A percentile compares a stretch with the other conserved stretches of the same genome.
Conservation (phyloP, 2,113 vertebrate genomes). For the Syngnathus scovelli region DNA sequence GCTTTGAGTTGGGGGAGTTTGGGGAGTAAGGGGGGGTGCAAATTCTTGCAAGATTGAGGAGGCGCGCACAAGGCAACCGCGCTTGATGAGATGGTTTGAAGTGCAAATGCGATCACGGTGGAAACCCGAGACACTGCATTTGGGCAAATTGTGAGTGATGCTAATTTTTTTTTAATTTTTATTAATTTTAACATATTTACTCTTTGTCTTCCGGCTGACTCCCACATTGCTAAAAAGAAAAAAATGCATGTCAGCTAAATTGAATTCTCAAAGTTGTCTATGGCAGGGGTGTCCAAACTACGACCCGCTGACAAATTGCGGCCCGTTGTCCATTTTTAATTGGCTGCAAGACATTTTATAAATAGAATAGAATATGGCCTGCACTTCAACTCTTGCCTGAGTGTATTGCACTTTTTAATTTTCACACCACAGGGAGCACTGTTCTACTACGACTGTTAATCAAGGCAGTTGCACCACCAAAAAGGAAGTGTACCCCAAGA, state of each 20-base stretch:
- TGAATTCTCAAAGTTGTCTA: neutral
- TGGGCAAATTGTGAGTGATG: slow-evolving; percentile 40
- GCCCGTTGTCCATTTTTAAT: too few species aligned
- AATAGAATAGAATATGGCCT: too few species aligned
- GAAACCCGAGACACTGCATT: slow-evolving; percentile 59
- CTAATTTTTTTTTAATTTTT: slow-evolving; percentile 5
- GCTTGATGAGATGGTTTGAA: slow-evolving; percentile 81
- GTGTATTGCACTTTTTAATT: too few species aligned
- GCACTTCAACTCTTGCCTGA: too few species aligned
- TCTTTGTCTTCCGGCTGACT: neutral
- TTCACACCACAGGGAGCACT: too few species aligned
- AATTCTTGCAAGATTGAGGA: slow-evolving; percentile 66
- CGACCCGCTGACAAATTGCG: too few species aligned
- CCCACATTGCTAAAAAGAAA: neutral
- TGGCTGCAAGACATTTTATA: too few species aligned
- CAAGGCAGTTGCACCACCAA: too few species aligned
- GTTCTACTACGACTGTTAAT: too few species aligned
- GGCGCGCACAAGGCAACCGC: slow-evolving; percentile 63
- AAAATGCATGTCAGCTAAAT: neutral
- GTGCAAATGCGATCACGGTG: slow-evolving; percentile 78
- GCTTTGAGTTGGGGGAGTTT: slow-evolving; percentile 67
- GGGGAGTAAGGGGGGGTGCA: slow-evolving; percentile 49
- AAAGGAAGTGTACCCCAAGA: too few species aligned
- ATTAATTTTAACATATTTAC: neutral
- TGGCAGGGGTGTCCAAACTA: too few species aligned